Evolutionary conservation across 2,888 invertebrate species (phyloP), one percentile per base, ranked within the genome.

Genomic region (Nudaria mundana): DNA sequence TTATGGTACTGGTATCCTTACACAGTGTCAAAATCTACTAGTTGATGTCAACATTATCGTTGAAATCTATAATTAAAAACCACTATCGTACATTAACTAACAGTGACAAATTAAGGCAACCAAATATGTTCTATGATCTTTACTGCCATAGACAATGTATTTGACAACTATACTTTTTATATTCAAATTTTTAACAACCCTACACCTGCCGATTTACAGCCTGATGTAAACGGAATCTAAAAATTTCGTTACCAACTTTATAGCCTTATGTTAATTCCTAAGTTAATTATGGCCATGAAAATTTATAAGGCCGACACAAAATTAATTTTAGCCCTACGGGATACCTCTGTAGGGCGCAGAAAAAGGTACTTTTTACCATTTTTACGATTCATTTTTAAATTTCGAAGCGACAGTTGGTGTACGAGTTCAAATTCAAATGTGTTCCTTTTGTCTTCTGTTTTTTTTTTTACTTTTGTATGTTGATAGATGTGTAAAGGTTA

Each of bases 271-370:
- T 85, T 87, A 88, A 88, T 88, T 87, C 81, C 81, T 81, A 81
- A 85, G 74, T 76, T 88, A 88, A 88, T 88, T 85, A 87, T 82
- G 79, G 75, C 84, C 79, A 86, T 82, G 87, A 85, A 86, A 85
- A 85, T 87, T 70, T 85, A 87, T 86, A 82, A 84, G 81, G 71
- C 66, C 56, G 68, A 75, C 70, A 76, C 76, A 71, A 73, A 83
- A 86, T 86, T 87, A 86, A 86, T 86, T 82, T 61, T 37, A 39
- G 40, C 60, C 56, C 66, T 71, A 66, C 69, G 75, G 81, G 84
- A 80, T 73, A 75, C 80, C 74, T 80, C 77, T 76, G 76, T 74
- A 71, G 73, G 71, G 63, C 54, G 66, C 52, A 11, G 34, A 40
- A 76, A 81, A 73, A 69, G 63, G 63, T 62, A 62, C 40, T 70